Percentiles rank a stretch among this genome's conserved stretches.
phyloP scores from a whole-genome alignment of 2,888 invertebrate genomes.

The Morpho achilles region DNA sequence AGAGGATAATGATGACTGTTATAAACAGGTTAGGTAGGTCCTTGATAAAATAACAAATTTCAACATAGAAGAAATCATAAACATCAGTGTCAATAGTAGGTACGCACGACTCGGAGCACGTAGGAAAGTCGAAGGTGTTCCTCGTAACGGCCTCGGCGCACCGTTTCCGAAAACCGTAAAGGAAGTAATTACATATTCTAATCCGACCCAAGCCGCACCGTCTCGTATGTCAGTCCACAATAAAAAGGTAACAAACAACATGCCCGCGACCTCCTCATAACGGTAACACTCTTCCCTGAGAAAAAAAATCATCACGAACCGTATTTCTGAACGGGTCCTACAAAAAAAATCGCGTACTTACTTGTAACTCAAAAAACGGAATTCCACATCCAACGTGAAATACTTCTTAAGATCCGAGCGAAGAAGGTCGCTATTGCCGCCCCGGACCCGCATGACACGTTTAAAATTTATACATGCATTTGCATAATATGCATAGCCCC shows the following conservation, averaged over 20 bases:
- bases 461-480: constrained; percentile 78
- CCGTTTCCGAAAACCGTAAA: constrained; percentile 76
- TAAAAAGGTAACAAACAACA: constrained; percentile 45
- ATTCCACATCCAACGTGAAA: constrained; percentile 34
- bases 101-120: constrained; percentile 12
- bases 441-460: constrained; percentile 39
- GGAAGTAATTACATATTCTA: constrained; percentile 79
- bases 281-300: constrained; percentile 68
- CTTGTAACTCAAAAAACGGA: constrained; percentile 56
- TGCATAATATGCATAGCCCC: constrained; percentile 80
- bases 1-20: too few relatives aligned
- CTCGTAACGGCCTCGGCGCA: constrained; percentile 31
- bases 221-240: constrained; percentile 75
- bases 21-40: too few relatives aligned
- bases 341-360: constrained; percentile 70
- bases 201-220: constrained; percentile 62
- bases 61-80: not conserved
- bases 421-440: constrained; percentile 35
- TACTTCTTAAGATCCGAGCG: constrained; percentile 31
- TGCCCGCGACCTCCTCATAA: constrained; percentile 52
- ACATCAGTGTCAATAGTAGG: not conserved
- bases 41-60: not conserved
- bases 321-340: constrained; percentile 50
- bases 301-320: constrained; percentile 69
- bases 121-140: constrained; percentile 25